Conservation (phyloP, 2,113 vertebrate genomes). For the Xenus cinereus region DNA sequence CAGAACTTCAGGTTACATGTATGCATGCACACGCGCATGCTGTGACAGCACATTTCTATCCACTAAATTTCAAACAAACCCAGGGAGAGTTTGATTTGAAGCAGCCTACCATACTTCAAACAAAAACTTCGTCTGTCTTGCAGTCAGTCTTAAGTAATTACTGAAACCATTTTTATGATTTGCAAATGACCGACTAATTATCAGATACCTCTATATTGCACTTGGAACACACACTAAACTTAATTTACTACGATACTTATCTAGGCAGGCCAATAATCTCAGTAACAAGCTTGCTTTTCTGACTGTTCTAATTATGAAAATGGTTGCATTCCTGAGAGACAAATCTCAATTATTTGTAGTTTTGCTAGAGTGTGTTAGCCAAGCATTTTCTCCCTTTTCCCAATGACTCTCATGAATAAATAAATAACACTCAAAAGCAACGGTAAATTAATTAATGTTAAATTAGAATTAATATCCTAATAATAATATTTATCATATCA, state of each 20-base stretch:
- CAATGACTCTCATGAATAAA: constrained; percentile 58
- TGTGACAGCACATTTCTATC: background rate
- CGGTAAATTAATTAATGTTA: constrained; percentile 71
- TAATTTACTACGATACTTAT: constrained; percentile 45
- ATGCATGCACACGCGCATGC: rapidly evolving
- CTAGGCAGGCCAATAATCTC: constrained; percentile 32
- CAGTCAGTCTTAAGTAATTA: background rate
- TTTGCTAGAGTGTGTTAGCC: constrained; percentile 61
- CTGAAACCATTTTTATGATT: constrained; percentile 37
- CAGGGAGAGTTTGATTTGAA: background rate
- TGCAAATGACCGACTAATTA: constrained; percentile 39
- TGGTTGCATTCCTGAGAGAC: constrained; percentile 39
- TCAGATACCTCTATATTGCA: background rate
- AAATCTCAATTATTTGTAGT: constrained; percentile 65
- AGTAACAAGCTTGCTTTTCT: constrained; percentile 38
- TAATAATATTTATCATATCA: constrained; percentile 67
- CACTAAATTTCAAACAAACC: background rate
- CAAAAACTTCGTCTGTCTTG: background rate
- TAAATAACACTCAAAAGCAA: constrained; percentile 63
- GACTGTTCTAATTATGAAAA: constrained; percentile 56
- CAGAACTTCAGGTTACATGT: rapidly evolving
- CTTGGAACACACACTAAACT: constrained; percentile 20
- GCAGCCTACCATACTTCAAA: background rate
- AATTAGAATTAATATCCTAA: constrained; percentile 69
- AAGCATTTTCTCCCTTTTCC: constrained; percentile 40